Evolutionary conservation across 2,797 vertebrate genomes (phyloP).

Genomic region (Cichlasoma orientale): DNA sequence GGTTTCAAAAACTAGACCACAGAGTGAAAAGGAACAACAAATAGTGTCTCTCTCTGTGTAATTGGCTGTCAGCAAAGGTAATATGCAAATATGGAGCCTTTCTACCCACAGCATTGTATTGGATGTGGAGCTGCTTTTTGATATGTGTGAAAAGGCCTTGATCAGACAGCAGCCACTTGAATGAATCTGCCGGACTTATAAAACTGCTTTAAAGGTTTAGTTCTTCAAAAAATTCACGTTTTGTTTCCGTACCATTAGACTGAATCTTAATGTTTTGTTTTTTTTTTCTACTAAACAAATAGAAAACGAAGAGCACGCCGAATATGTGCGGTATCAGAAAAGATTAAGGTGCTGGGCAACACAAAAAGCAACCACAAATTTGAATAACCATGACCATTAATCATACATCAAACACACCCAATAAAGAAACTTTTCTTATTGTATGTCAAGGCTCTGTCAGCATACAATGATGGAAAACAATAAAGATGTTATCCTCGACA

Average conservation of each 20-base stretch:
- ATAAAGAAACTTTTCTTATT: slow-evolving; percentile 52
- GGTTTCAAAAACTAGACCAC: slow-evolving; percentile 60
- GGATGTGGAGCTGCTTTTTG: slow-evolving; percentile 56
- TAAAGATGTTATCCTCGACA: slow-evolving; percentile 72
- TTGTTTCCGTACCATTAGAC: neutral
- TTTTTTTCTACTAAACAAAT: neutral
- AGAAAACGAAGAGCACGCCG: slow-evolving; percentile 9
- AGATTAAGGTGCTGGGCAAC: slow-evolving; percentile 39
- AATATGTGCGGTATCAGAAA: slow-evolving; percentile 41
- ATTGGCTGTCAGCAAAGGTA: slow-evolving; percentile 66
- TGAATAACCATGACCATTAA: slow-evolving; percentile 59
- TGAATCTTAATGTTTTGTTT: neutral
- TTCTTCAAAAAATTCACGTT: neutral
- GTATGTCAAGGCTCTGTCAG: slow-evolving; percentile 67
- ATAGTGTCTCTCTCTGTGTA: slow-evolving; percentile 61
- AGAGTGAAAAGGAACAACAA: slow-evolving; percentile 68
- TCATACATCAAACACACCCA: slow-evolving; percentile 48
- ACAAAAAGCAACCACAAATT: slow-evolving; percentile 39
- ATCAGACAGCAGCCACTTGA: slow-evolving; percentile 46
- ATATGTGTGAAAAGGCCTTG: slow-evolving; percentile 51
- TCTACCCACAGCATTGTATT: slow-evolving; percentile 36
- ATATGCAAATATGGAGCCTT: slow-evolving; percentile 64
- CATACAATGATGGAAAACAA: slow-evolving; percentile 76
- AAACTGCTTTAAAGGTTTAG: slow-evolving; percentile 13
- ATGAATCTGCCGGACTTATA: slow-evolving; percentile 21